These are phyloP conservation scores for Melanostigma gelatinosum DNA, from an alignment of 2,113 vertebrate species.

Conservation along the genomic window DNA sequence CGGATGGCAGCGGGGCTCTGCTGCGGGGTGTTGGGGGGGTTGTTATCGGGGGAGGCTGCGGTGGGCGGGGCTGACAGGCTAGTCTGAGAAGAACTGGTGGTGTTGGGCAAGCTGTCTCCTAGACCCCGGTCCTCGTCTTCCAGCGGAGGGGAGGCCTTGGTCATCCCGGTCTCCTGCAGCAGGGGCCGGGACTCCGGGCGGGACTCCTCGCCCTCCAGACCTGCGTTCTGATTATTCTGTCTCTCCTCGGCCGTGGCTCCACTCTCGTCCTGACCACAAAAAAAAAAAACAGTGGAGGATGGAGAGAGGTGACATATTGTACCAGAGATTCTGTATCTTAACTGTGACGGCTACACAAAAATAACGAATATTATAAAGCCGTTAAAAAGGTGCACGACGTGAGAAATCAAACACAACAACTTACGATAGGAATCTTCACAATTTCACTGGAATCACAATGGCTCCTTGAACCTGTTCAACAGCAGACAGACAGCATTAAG, in stretches of 20 bases:
- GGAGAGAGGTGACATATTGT: not conserved
- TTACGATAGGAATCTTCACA: constrained; percentile 84
- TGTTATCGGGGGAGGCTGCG: constrained; percentile 52
- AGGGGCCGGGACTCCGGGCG: constrained; percentile 79
- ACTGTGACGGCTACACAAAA: not conserved
- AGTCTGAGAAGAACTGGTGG: constrained; percentile 85
- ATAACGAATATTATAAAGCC: not conserved
- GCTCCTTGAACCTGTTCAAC: constrained; percentile 62
- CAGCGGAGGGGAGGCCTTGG: constrained; percentile 73
- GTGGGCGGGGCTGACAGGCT: constrained; percentile 81
- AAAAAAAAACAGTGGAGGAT: not conserved
- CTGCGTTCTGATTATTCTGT: constrained; percentile 78
- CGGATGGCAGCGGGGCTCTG: constrained; percentile 73
- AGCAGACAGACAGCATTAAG: constrained; percentile 17
- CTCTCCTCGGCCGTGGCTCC: constrained; percentile 74
- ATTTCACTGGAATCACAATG: constrained; percentile 66
- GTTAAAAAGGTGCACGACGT: too few species aligned
- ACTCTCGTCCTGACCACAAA: constrained; percentile 67
- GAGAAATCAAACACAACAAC: constrained; percentile 33
- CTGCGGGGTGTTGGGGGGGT: constrained; percentile 73
- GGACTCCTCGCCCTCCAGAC: constrained; percentile 77
- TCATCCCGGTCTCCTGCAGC: constrained; percentile 80
- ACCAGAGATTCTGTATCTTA: not conserved
- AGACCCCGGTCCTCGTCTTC: constrained; percentile 86
- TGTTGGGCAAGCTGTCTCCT: constrained; percentile 86